phyloP scores from a whole-genome alignment of 1,140 invertebrate genomes.

The Mercenaria mercenaria region DNA sequence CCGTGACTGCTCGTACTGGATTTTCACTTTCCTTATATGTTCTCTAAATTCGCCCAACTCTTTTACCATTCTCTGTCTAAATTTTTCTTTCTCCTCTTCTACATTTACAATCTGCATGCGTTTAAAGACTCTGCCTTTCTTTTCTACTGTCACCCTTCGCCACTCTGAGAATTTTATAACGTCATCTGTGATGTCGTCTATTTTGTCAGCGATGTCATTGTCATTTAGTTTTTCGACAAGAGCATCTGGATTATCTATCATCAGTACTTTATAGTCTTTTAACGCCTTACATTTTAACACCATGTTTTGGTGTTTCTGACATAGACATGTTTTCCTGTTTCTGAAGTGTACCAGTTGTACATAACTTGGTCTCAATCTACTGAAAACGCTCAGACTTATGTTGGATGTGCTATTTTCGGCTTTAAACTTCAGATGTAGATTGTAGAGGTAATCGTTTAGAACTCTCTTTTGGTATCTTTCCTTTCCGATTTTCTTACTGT shows the following conservation, averaged over 20 bases:
- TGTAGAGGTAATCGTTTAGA: no score
- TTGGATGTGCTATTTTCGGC: not conserved
- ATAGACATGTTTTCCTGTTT: not conserved
- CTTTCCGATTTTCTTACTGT: no score
- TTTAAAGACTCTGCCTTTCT: not conserved
- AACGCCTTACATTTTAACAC: not conserved
- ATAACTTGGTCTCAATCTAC: not conserved
- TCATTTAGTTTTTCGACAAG: not conserved
- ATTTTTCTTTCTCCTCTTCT: not conserved
- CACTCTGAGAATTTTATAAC: not conserved
- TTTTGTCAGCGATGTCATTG: not conserved
- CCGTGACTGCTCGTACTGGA: conserved; percentile 50
- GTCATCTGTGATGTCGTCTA: not conserved
- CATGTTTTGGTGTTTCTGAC: not conserved
- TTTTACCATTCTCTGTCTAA: not conserved
- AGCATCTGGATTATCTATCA: not conserved
- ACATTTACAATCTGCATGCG: not conserved
- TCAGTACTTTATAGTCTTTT: not conserved
- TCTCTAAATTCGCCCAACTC: not conserved
- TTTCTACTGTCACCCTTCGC: not conserved
- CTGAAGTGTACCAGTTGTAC: not conserved
- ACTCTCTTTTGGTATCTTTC: no score
- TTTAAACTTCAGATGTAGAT: not conserved
- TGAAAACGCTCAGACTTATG: not conserved
- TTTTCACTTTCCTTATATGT: conserved; percentile 46